Evolutionary conservation across 2,113 vertebrate species (phyloP).

Genomic region (Ovis canadensis): DNA sequence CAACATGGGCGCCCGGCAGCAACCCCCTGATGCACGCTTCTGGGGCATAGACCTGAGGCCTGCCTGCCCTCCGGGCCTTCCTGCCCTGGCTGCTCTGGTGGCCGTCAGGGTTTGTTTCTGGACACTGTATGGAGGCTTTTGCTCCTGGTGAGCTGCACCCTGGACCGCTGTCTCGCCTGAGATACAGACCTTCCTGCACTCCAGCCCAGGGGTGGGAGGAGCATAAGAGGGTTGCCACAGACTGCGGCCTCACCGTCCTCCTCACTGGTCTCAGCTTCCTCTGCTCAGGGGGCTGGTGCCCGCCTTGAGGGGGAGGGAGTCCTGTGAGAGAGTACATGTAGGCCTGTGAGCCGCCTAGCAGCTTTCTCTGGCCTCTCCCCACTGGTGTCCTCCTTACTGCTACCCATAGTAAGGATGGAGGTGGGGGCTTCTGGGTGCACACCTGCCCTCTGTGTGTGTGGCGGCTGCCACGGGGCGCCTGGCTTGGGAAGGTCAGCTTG

Average conservation of each 20-base stretch:
- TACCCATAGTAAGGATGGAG: not conserved
- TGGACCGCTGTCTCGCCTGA: not conserved
- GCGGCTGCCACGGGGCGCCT: rapidly evolving
- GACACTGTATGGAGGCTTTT: not conserved
- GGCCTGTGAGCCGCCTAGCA: not conserved
- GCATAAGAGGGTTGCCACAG: not conserved
- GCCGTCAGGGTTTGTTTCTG: not conserved
- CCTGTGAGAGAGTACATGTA: no score
- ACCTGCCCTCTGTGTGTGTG: not conserved
- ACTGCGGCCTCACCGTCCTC: not conserved
- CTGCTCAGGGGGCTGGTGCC: not conserved
- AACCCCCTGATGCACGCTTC: not conserved
- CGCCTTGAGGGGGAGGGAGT: not conserved
- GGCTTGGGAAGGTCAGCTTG: not conserved
- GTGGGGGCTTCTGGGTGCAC: not conserved
- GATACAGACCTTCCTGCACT: not conserved
- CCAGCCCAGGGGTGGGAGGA: not conserved
- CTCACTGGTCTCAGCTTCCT: not conserved
- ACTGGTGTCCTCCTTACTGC: not conserved
- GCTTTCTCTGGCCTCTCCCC: not conserved
- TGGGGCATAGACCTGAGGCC: not conserved
- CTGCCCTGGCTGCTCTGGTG: not conserved
- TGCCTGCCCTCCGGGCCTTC: not conserved
- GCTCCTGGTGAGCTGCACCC: not conserved
- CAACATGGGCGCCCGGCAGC: rapidly evolving